Conservation (phyloP, 35 echinoderm and acorn worm genomes). For the Hemicentrotus pulcherrimus region DNA sequence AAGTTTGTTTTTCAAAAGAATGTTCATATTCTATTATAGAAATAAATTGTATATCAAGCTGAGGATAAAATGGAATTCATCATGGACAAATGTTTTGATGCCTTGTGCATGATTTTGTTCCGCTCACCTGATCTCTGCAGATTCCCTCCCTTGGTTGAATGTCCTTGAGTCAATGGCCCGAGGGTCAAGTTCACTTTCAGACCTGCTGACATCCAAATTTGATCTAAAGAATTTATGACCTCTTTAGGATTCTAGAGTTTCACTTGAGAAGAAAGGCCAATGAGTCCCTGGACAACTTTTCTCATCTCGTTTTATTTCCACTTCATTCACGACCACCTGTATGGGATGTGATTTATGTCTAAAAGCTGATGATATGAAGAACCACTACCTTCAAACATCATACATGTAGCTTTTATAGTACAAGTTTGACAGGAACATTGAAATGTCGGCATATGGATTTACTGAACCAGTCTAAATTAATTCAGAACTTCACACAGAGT, state of each 20-base stretch:
- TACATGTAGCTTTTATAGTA: too few species aligned
- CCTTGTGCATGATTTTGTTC: background rate
- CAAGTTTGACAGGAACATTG: too few species aligned
- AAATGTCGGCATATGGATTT: too few species aligned
- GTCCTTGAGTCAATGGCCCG: background rate
- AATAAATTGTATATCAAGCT: background rate
- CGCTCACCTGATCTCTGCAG: background rate
- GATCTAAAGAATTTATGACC: constrained; percentile 18
- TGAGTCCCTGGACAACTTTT: background rate
- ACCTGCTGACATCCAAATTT: background rate
- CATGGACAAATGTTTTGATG: background rate
- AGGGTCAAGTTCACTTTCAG: constrained; percentile 9
- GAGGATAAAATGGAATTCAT: background rate
- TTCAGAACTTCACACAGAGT: too few species aligned
- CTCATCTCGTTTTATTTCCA: background rate
- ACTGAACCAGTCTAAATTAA: too few species aligned
- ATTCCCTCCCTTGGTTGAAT: background rate
- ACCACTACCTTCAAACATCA: background rate
- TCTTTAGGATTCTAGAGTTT: background rate
- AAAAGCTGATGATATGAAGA: background rate
- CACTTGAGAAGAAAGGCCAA: background rate
- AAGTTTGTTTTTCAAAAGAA: background rate
- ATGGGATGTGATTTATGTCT: background rate
- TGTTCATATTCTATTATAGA: background rate
- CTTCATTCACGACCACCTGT: background rate